These are phyloP conservation scores for Phyllotreta striolata DNA, from an alignment of 2,888 invertebrate genomes.

Conservation along the genomic window DNA sequence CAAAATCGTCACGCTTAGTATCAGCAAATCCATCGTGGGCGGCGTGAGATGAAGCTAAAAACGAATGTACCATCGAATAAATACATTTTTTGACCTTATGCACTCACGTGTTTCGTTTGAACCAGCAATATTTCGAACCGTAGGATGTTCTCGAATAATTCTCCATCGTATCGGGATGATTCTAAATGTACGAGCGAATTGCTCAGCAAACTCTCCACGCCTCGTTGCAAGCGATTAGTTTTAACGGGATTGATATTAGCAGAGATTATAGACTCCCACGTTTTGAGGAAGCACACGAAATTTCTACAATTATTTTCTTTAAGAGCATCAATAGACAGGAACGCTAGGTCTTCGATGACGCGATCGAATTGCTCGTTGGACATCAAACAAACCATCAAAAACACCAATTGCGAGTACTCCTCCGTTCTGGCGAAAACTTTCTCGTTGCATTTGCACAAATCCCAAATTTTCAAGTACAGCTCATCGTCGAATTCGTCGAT, in stretches of 20 bases:
- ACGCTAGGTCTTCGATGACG: conserved; percentile 50
- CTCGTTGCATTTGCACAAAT: conserved; percentile 42
- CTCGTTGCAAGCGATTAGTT: conserved; percentile 49
- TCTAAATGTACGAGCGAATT: conserved; percentile 44
- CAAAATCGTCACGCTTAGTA: conserved; percentile 49
- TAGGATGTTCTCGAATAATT: conserved; percentile 48
- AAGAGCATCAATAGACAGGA: conserved; percentile 48
- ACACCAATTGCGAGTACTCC: conserved; percentile 52
- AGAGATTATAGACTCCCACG: conserved; percentile 52
- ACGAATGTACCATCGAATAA: conserved; percentile 22
- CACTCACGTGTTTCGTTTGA: conserved; percentile 53
- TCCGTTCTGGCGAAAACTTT: conserved; percentile 39
- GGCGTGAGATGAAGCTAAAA: conserved; percentile 53
- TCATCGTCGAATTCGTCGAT: conserved; percentile 45
- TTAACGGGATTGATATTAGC: conserved; percentile 54
- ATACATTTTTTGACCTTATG: conserved; percentile 1
- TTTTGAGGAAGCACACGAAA: conserved; percentile 46
- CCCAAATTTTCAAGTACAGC: conserved; percentile 50
- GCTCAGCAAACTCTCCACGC: conserved; percentile 50
- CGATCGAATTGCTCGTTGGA: conserved; percentile 52
- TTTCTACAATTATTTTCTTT: conserved; percentile 33
- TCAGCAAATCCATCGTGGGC: conserved; percentile 50
- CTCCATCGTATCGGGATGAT: conserved; percentile 38
- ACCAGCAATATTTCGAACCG: conserved; percentile 52
- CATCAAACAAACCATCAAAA: conserved; percentile 52